Evolutionary conservation across 2,113 vertebrate species (phyloP).

Genomic region (Mormyrus iriodes): DNA sequence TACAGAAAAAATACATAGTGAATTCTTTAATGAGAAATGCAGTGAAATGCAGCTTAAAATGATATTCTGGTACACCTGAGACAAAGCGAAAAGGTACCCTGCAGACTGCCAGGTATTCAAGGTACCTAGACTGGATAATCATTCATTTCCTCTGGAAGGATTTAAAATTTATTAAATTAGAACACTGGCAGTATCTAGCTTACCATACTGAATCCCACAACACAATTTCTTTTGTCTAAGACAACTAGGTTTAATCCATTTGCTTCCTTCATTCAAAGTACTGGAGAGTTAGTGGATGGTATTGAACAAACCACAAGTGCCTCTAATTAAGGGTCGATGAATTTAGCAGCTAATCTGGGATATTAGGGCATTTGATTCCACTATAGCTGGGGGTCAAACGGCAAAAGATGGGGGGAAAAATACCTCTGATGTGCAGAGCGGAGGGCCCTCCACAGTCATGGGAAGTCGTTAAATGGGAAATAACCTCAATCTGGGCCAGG

Average conservation of each 20-base stretch:
- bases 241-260: conserved; percentile 7
- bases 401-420: not conserved
- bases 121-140: not conserved
- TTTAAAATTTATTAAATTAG: conserved; percentile 1
- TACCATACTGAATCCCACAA: not conserved
- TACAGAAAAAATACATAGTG: not conserved
- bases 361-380: not conserved
- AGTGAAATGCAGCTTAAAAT: not conserved
- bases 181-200: not conserved
- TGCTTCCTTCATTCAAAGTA: not conserved
- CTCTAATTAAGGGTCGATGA: conserved; percentile 17
- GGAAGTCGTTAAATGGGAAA: conserved; percentile 22
- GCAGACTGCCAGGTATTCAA: not conserved
- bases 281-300: not conserved
- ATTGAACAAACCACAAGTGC: not conserved
- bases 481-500: conserved; percentile 20
- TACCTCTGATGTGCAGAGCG: conserved; percentile 7
- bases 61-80: not conserved
- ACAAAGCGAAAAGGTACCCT: not conserved
- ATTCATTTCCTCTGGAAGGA: conserved; percentile 1
- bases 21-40: not conserved
- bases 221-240: not conserved
- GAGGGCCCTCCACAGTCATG: not conserved
- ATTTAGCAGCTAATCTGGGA: conserved; percentile 25
- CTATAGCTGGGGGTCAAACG: not conserved